These are phyloP conservation scores for Forbesichthys papilliferus DNA, from an alignment of 2,113 vertebrate species.

Conservation along the genomic window DNA sequence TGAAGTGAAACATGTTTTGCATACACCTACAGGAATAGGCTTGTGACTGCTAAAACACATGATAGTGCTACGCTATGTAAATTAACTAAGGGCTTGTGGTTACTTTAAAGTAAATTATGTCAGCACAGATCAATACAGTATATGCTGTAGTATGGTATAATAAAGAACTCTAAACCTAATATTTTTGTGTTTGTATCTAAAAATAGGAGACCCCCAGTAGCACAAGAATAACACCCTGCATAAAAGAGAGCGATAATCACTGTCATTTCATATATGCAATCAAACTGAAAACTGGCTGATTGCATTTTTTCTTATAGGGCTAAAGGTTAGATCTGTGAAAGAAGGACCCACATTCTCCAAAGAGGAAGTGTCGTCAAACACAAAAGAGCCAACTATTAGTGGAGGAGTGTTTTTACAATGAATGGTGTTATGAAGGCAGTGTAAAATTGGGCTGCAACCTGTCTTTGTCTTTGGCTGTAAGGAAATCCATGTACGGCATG, in stretches of 20 bases:
- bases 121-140: no score
- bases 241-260: background rate
- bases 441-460: slow-evolving; percentile 28
- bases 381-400: slow-evolving; percentile 67
- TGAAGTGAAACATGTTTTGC: slow-evolving; percentile 21
- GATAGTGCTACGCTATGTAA: slow-evolving; percentile 16
- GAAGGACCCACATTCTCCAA: slow-evolving; percentile 17
- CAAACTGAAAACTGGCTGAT: background rate
- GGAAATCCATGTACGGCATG: background rate
- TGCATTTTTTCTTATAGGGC: slow-evolving; percentile 2
- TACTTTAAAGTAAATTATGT: background rate
- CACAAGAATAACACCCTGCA: background rate
- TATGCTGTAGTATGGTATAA: background rate
- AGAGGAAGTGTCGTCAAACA: slow-evolving; percentile 24
- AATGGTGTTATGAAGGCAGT: slow-evolving; percentile 17
- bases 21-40: slow-evolving; percentile 4
- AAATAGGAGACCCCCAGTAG: background rate
- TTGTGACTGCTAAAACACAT: slow-evolving; percentile 32
- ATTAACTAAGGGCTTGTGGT: background rate
- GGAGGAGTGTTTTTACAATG: slow-evolving; percentile 62
- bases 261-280: background rate
- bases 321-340: slow-evolving; percentile 27
- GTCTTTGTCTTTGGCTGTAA: slow-evolving; percentile 34
- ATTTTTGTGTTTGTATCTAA: slow-evolving; percentile 14
- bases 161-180: background rate